Evolutionary conservation across 1,140 invertebrate species (phyloP).

Genomic region (Limonius californicus): DNA sequence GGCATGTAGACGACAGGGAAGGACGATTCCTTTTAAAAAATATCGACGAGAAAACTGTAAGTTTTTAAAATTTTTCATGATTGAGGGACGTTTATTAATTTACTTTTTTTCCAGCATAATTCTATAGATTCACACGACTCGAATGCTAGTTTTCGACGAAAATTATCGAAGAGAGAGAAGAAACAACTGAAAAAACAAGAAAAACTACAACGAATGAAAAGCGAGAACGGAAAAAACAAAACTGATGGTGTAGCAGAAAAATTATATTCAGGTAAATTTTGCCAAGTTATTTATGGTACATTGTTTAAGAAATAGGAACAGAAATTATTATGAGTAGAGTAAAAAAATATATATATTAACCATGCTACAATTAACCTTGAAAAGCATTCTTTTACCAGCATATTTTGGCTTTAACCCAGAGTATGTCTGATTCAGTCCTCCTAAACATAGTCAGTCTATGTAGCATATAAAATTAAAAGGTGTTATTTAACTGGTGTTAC

Average conservation of each 20-base stretch:
- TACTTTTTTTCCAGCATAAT: constrained; percentile 47
- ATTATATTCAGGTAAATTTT: constrained; percentile 73
- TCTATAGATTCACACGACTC: constrained; percentile 58
- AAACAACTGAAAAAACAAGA: constrained; percentile 98
- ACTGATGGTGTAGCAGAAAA: constrained; percentile 89
- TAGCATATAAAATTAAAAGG: too few species aligned
- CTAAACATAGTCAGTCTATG: too few species aligned
- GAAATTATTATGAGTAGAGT: too few species aligned
- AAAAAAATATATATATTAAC: too few species aligned
- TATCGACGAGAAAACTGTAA: constrained; percentile 76
- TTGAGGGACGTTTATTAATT: background rate
- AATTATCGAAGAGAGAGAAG: constrained; percentile 97
- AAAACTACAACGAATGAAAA: constrained; percentile 81
- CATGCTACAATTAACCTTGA: too few species aligned
- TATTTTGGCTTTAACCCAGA: too few species aligned
- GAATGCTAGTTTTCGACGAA: constrained; percentile 73
- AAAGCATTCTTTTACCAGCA: too few species aligned
- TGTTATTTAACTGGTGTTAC: too few species aligned
- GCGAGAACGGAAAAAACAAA: constrained; percentile 71
- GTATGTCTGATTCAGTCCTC: too few species aligned
- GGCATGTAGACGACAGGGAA: constrained; percentile 97
- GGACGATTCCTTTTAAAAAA: constrained; percentile 91
- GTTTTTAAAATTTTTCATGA: constrained; percentile 22
- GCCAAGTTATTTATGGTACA: too few species aligned
- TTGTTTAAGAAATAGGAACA: too few species aligned